Evolutionary conservation across 2,113 vertebrate species (phyloP), one percentile per base, ranked within the genome.

Genomic region (Australoheros scitulus): DNA sequence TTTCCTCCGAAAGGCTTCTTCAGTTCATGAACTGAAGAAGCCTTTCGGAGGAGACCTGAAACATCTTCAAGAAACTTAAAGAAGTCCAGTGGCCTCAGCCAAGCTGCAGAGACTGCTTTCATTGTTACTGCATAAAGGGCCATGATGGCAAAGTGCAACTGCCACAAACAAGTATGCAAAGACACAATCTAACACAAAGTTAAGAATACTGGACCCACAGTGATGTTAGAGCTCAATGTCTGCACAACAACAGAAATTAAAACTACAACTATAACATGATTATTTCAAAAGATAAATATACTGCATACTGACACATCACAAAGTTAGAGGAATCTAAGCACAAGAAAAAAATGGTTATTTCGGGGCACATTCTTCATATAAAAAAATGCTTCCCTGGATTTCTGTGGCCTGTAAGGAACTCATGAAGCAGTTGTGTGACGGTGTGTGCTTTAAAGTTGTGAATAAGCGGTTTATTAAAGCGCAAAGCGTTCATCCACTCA

Each of bases 401-500:
- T 68, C n/a, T 14, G n/a, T 65, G 63, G 3, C 43, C 22, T 18
- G 17, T 68, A 29, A 0, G 0, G 1, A 50, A 70, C 26, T 68
- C 22, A 5, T 11, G 41, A 47, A 18, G 22, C 41, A 68, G 64
- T 38, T 70, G 29, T 70, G 43, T 70, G 26, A 20, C 9, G 22
- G 15, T 50, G 10, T 26, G 38, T 29, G 24, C 22, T 70, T 7
- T 10, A 26, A 70, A 70, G 43, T 50, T 18, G 64, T 47, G 41
- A 7, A 47, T 47, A 22, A 47, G 6, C 26, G 64, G 64, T 22
- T 72, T 10, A 18, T 68, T 58, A 18, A 58, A 50, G 29, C 14
- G 38, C 20, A 10, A 20, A 10, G 10, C 20, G 41, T 47, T 18
- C 47, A 32, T 47, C 1, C 24, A 83, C 92, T 93, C 92, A 93